Base-by-base conservation (phyloP, 2,113 vertebrate species). In the Glaucidium brasilianum region DNA sequence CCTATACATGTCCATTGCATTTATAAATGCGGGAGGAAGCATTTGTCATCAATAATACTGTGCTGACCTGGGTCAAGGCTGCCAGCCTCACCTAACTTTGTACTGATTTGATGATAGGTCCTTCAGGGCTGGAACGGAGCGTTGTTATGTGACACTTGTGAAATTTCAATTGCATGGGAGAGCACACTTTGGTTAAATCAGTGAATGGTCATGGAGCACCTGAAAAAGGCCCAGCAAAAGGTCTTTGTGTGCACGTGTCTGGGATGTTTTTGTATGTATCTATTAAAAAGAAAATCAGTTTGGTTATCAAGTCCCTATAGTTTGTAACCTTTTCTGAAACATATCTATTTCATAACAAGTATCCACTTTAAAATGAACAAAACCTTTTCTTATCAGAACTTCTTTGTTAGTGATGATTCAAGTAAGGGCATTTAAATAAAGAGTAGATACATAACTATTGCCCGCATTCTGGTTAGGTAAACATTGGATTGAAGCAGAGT, bases 1-100 rank as follows among this genome's bases (percentile, higher is more conserved):
- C 6, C 39, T 59, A 0, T 12, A 32, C 0, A 0, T 55, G 77
- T 55, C 39, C 9, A 0, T 60, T 34, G 39, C 30, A 12, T 56
- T 49, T 52, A 26, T 34, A 60, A 41, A 34, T 55, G 45, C 47
- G 55, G 52, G 22, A 8, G 39, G 32, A 82, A 60, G 25, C 41
- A 14, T 52, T 58, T 85, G 29, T 37, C 34, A 63, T 39, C 63
- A 64, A 1, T 30, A 79, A 43, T 26, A 30, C 32, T 25, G 12
- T 14, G 10, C 9, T 64, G 56, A 11, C 22, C 10, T 11, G 34
- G 49, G 25, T 19, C 19, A 39, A 41, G 63, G 56, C 45, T 64
- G 23, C 52, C 6, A 8, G 29, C 26, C 49, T 74, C 23, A 15
- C 20, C 22, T n/a, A 3, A 5, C 29, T n/a, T n/a, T 27, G 77